These are phyloP conservation scores for Percopsis omiscomaycus DNA, from an alignment of 2,797 vertebrate genomes.

Conservation along the genomic window DNA sequence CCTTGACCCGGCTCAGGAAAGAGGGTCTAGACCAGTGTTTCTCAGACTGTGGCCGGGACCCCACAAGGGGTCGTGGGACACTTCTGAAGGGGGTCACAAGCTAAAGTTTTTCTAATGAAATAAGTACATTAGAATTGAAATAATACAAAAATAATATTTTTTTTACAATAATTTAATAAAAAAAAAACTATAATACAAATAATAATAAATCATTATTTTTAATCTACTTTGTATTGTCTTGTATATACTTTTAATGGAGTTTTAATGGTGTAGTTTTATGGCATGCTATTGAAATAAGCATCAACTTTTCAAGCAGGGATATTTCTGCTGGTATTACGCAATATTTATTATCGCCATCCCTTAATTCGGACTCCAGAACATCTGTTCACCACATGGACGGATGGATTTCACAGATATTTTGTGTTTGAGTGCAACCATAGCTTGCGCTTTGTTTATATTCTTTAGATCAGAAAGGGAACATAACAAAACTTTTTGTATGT, in stretches of 20 bases:
- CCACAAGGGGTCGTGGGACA: no score
- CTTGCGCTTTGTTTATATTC: constrained; percentile 70
- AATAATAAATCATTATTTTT: no score
- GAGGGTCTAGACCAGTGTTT: constrained; percentile 50
- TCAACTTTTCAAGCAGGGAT: constrained; percentile 16
- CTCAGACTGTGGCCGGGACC: no score
- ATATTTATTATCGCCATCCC: constrained; percentile 32
- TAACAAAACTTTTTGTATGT: constrained; percentile 51
- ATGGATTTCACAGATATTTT: constrained; percentile 42
- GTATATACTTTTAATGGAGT: no score
- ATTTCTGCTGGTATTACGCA: constrained; percentile 49
- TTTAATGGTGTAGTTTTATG: no score
- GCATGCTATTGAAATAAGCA: not conserved
- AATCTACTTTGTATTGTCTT: no score
- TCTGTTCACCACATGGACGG: constrained; percentile 67
- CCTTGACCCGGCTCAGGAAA: constrained; percentile 40
- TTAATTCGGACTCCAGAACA: constrained; percentile 53
- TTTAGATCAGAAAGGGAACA: constrained; percentile 67
- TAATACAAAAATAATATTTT: no score
- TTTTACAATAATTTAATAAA: no score
- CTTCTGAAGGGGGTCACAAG: no score
- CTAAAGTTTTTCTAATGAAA: no score
- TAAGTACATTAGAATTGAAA: no score
- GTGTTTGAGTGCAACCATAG: constrained; percentile 27
- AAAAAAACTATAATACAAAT: no score